Evolutionary conservation across 2,113 vertebrate genomes (phyloP), one percentile per base, ranked within the genome.

Genomic region (Salvelinus sp.): DNA sequence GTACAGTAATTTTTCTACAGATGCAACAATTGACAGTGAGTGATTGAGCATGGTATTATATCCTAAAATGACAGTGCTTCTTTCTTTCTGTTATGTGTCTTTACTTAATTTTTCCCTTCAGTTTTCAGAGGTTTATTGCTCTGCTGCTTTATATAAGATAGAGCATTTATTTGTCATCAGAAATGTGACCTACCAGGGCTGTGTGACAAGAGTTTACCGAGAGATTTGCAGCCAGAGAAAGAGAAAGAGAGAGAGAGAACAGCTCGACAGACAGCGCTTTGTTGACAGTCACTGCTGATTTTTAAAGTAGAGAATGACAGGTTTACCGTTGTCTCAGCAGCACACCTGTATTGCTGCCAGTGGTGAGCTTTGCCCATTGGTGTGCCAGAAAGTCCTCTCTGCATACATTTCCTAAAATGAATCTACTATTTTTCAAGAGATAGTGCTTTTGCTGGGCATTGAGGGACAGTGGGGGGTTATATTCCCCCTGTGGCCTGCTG

Each of bases 271-370:
- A 38, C 33, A 38, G 33, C 1, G 1, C 6, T 38, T 38, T 38
- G 33, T 38, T 38, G 33, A 38, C 6, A 7, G 33, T 38, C 50
- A 14, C 4, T 18, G 12, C 50, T 57, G 18, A 18, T 54, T 27
- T 77, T 78, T 57, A 58, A 33, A 78, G 66, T 70, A 77, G 67
- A 77, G 70, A 76, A 76, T 62, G 74, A 76, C 75, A 82, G 72
- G 81, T 80, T 76, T 76, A 72, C 73, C 27, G 47, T 76, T 77
- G 76, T 74, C 71, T 81, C 74, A 67, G 86, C 77, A 70, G 23
- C 60, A 75, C 73, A 83, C 83, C 87, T 88, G 79, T 79, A 73
- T 81, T 81, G 72, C 66, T 67, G 74, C 66, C 81, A 22, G 30
- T 72, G 74, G 77, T 76, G 74, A 60, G 73, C 82, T 67, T 79